Conservation (phyloP, 2,113 vertebrate species). For the Fukomys damarensis region DNA sequence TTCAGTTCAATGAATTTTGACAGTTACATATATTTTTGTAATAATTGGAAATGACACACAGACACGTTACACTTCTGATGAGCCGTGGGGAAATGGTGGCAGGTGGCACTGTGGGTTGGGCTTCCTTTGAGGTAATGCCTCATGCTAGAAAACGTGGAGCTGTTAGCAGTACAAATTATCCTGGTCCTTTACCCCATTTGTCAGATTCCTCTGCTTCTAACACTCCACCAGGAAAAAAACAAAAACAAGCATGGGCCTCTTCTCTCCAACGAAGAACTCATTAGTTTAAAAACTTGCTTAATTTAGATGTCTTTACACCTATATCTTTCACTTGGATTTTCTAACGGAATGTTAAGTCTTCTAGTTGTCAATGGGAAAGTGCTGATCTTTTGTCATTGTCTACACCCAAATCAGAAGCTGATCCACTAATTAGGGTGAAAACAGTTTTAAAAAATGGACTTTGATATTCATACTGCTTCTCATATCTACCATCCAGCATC, state of each 20-base stretch:
- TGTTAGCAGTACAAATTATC: neutral
- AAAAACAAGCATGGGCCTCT: neutral
- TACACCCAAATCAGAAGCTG: neutral
- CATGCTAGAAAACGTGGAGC: neutral
- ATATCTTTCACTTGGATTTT: neutral
- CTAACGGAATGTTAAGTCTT: neutral
- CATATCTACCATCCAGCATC: neutral
- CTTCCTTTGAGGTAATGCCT: neutral
- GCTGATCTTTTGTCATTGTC: neutral
- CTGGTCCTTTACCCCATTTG: neutral
- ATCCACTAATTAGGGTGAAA: neutral
- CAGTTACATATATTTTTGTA: neutral
- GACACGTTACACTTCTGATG: neutral
- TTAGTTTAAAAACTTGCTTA: neutral
- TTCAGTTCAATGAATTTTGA: neutral
- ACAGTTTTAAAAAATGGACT: neutral
- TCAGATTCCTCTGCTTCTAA: neutral
- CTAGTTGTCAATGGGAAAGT: neutral
- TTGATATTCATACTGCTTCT: neutral
- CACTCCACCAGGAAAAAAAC: neutral
- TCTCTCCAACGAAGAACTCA: neutral
- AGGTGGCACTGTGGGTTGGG: neutral
- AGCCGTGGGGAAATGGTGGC: neutral
- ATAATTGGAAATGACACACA: neutral
- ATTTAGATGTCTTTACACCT: neutral